Evolutionary conservation across 2,888 invertebrate species (phyloP), one percentile per base, ranked within the genome.

Genomic region (Caenorhabditis virilis): DNA sequence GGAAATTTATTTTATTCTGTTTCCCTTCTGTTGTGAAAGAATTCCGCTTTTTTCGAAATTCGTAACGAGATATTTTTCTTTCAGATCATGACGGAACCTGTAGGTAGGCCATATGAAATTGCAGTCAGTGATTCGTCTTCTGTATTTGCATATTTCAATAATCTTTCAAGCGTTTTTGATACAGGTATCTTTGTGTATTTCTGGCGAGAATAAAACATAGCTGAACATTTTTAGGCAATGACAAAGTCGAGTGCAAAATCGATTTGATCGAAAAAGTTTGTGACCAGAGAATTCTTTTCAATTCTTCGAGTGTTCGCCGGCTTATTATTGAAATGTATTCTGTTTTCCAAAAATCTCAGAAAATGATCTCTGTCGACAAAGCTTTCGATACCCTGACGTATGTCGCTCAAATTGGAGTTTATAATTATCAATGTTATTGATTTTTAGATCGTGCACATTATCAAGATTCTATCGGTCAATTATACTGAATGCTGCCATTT

Each of bases 261-360:
- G 39, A 49, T 4, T 25, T 64, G 33, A 48, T 55, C 0, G 64
- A 64, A 18, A 64, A 59, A 39, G 58, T 55, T 11, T 58, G 51
- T n/a, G 42, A 59, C 26, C 36, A 48, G 7, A 42, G 64, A 16
- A 42, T 57, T 25, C 35, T 64, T 13, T 30, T 55, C 26, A 52
- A 42, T 4, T 41, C 45, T 5, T 39, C 58, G 2, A 65, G 48
- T 36, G 39, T 72, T 11, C 53, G 72, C 20, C 33, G 66, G 22
- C 50, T 72, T 22, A 43, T 72, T 16, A 59, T 72, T 27, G 72
- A 72, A 33, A 69, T 72, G 69, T 68, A 57, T 41, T 48, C 58
- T 5, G 68, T 69, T 15, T 72, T 66, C 46, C 54, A 60, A 35
- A 48, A 54, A 30, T 66, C 60, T 42, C 66, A 63, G 11, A 49